Percentiles rank a stretch among this genome's conserved stretches.
Evolutionary conservation across 1,140 invertebrate species (phyloP).

Genomic region (Drosophila bifasciata): DNA sequence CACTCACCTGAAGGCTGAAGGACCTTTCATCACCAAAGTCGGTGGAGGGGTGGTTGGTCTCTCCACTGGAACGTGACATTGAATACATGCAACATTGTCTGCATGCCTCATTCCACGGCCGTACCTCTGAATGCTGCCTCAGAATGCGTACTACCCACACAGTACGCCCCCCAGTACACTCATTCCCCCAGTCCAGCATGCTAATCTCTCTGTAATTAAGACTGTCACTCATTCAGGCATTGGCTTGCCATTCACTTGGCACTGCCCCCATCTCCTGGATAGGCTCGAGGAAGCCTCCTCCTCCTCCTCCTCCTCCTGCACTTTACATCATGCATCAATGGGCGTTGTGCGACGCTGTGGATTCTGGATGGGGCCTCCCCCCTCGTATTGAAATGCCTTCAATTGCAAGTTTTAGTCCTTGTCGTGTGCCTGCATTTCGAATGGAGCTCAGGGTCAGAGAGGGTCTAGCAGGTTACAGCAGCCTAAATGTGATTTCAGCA

Average conservation of each 20-base stretch:
- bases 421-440: neutral
- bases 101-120: no score
- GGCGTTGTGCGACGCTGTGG: slow-evolving; percentile 5
- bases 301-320: neutral
- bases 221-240: slow-evolving; percentile 70
- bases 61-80: slow-evolving; percentile 69
- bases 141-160: no score
- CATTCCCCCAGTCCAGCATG: slow-evolving; percentile 32
- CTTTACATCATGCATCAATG: slow-evolving; percentile 5
- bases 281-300: neutral
- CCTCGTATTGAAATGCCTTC: slow-evolving; percentile 60
- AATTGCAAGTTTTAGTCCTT: slow-evolving; percentile 43
- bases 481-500: slow-evolving; percentile 32
- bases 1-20: slow-evolving; percentile 49
- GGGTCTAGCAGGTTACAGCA: slow-evolving; percentile 1
- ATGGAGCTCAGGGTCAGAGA: slow-evolving; percentile 7
- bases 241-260: slow-evolving; percentile 48
- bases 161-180: no score
- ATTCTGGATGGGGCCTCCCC: slow-evolving; percentile 25
- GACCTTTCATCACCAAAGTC: slow-evolving; percentile 46
- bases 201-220: slow-evolving; percentile 79
- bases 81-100: slow-evolving; percentile 54
- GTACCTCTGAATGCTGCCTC: no score
- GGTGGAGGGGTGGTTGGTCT: no score
- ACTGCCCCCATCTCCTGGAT: neutral